Conservation (phyloP, 1,140 invertebrate species). For the Brachionus calyciflorus region DNA sequence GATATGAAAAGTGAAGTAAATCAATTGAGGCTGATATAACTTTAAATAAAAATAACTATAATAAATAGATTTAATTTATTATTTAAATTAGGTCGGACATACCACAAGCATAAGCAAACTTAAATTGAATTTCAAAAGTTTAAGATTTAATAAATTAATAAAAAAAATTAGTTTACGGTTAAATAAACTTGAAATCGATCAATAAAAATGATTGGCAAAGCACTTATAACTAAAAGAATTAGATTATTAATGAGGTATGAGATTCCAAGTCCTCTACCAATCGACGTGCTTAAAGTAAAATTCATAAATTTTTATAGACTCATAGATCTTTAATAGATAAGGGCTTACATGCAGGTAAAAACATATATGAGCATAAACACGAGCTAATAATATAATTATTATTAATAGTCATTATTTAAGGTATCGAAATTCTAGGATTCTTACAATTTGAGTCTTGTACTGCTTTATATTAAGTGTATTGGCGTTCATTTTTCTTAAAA, state of each 20-base stretch:
- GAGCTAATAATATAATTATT: background rate
- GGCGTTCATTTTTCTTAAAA: background rate
- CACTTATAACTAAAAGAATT: constrained; percentile 1
- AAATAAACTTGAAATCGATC: background rate
- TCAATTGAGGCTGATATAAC: background rate
- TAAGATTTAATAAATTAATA: background rate
- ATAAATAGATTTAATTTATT: background rate
- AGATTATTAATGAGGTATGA: background rate
- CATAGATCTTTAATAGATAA: background rate
- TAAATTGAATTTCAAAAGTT: background rate
- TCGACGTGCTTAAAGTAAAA: background rate
- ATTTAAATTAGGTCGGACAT: too few relatives aligned
- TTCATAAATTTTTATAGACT: background rate
- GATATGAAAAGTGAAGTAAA: too few relatives aligned
- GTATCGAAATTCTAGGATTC: background rate
- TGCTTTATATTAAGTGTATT: background rate
- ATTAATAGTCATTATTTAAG: background rate
- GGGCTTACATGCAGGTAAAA: constrained; percentile 19
- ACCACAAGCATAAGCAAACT: constrained; percentile 30
- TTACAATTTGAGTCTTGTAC: constrained; percentile 34
- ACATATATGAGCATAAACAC: background rate
- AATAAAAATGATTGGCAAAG: background rate
- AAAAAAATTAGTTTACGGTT: background rate
- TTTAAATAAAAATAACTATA: background rate
- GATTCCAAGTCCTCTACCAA: background rate